Evolutionary conservation across 2,888 invertebrate genomes (phyloP).

Genomic region (Pandemis heparana): DNA sequence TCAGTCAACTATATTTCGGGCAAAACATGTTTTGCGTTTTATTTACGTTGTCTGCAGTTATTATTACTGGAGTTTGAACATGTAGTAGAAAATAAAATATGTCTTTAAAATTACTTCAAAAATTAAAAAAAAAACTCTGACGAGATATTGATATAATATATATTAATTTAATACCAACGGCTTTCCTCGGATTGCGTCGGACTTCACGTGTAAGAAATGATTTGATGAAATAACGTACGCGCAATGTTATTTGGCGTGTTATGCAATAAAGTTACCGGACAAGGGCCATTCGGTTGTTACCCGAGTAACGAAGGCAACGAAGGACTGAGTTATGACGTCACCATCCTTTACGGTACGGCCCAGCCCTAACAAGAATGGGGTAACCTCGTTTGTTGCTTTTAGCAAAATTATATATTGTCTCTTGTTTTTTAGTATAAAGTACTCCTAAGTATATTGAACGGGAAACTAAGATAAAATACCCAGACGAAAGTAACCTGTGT

Average conservation of each 20-base stretch:
- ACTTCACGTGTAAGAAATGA: not conserved
- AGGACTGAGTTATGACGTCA: constrained; percentile 38
- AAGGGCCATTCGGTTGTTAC: constrained; percentile 29
- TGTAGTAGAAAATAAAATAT: too few relatives aligned
- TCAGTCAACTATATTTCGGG: too few relatives aligned
- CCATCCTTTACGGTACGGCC: constrained; percentile 28
- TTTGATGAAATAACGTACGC: not conserved
- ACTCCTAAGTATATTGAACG: constrained; percentile 8
- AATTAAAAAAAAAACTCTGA: too few relatives aligned
- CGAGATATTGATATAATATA: too few relatives aligned
- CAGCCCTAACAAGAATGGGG: constrained; percentile 32
- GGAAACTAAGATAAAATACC: not conserved
- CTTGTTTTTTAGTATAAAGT: constrained; percentile 16
- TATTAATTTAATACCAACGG: too few relatives aligned
- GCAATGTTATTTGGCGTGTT: constrained; percentile 23
- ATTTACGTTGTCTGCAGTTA: too few relatives aligned
- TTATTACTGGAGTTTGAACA: too few relatives aligned
- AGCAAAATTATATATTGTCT: constrained; percentile 38
- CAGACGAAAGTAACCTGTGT: not conserved
- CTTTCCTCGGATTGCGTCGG: too few relatives aligned
- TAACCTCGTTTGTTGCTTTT: constrained; percentile 34
- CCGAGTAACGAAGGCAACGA: constrained; percentile 22
- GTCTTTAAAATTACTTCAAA: too few relatives aligned
- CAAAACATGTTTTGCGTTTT: too few relatives aligned
- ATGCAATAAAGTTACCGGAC: constrained; percentile 20